Evolutionary conservation across 2,113 vertebrate genomes (phyloP), one percentile per base, ranked within the genome.

Genomic region (Chascanopsetta lugubris): DNA sequence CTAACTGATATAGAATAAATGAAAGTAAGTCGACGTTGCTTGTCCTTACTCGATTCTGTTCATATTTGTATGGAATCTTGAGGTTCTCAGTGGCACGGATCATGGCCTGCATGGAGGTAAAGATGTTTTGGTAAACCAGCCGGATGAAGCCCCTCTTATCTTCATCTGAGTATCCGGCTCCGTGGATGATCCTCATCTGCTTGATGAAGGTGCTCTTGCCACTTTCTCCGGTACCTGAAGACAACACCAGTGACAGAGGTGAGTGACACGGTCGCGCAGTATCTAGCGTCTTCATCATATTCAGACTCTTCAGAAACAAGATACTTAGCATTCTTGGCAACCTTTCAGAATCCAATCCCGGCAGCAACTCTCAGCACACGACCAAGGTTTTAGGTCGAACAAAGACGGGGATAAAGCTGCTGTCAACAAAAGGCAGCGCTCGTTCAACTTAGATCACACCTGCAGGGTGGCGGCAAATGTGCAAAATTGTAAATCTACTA

Each of bases 191-290:
- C n/a, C 94, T 91, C 95, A 97, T 95, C 83, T 97, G 95, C 69
- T 97, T 97, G 87, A 97, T 96, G 81, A 96, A 97, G 0, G 95
- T 97, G 82, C 95, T 97, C 63, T 97, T 97, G 4, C 95, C 95
- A 2, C 95, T 96, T 90, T 97, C 95, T 2, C 95, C 95, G 0
- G 95, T 93, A 21, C 95, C 95, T 97, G 79, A 48, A 2, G 6
- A 50, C 3, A 49, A 40, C 9, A 61, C 3, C 46, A 1, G 58
- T 60, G 8, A 18, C 3, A 15, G 5, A 22, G 13, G 57, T 54
- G 21, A 55, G 29, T 8, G 18, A 15, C 38, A 36, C 8, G 38
- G 32, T 13, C 24, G 22, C 0, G 2, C 1, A 25, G 32, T 13
- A 25, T 5, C 13, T 26, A 27, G n/a, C 3, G 42, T 18, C 13